A percentile compares a stretch with the other conserved stretches of the same genome.
Conservation (phyloP, 2,888 invertebrate species). For the Hanleya hanleyi region DNA sequence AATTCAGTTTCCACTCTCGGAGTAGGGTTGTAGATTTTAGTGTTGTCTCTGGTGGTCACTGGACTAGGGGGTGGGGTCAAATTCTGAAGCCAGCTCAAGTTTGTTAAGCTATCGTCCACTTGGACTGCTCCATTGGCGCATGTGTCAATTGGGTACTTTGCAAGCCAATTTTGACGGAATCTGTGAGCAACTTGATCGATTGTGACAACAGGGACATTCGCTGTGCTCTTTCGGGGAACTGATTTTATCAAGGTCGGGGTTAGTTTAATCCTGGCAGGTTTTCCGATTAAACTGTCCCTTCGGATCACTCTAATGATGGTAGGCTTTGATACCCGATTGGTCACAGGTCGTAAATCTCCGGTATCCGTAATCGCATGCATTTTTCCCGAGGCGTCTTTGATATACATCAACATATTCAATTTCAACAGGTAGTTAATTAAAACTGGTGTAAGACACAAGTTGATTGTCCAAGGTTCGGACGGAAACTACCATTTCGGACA, state of each 20-base stretch:
- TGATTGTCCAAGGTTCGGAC: too few species aligned
- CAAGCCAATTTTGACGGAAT: conserved; percentile 71
- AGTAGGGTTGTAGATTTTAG: conserved; percentile 69
- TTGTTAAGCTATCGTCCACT: conserved; percentile 84
- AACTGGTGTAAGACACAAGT: too few species aligned
- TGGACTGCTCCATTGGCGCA: conserved; percentile 57
- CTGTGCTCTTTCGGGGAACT: neutral
- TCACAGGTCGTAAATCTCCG: neutral
- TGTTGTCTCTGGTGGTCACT: too few species aligned
- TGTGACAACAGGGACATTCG: conserved; percentile 50
- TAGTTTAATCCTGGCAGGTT: neutral
- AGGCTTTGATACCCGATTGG: neutral
- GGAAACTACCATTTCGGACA: too few species aligned
- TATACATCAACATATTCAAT: conserved; percentile 2
- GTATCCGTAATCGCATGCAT: conserved; percentile 1
- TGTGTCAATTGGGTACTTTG: conserved; percentile 65
- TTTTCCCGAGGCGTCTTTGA: neutral
- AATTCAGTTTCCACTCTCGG: too few species aligned
- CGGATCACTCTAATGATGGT: neutral
- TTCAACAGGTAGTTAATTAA: too few species aligned
- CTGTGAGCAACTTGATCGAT: conserved; percentile 63
- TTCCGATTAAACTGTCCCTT: neutral
- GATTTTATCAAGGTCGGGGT: neutral
- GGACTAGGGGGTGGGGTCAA: conserved; percentile 83
- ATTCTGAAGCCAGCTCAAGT: conserved; percentile 89